A percentile compares a stretch with the other conserved stretches of the same genome.
Evolutionary conservation across 2,797 vertebrate genomes (phyloP).

Genomic region (Nasua narica): DNA sequence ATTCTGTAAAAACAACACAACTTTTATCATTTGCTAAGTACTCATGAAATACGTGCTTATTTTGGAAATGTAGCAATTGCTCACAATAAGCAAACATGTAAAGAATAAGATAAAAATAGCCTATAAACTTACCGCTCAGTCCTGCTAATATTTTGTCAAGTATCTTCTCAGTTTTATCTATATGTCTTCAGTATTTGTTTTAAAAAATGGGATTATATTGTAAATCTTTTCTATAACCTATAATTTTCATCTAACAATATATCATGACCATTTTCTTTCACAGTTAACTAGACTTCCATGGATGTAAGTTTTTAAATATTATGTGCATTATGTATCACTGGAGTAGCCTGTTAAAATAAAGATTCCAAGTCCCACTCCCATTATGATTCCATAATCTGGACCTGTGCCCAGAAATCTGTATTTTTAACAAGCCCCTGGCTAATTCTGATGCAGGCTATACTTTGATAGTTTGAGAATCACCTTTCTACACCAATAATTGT

Average conservation of each 20-base stretch:
- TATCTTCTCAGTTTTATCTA: background rate
- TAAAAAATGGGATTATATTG: background rate
- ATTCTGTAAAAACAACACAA: background rate
- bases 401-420: background rate
- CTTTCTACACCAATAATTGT: background rate
- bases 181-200: background rate
- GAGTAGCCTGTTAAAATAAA: background rate
- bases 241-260: background rate
- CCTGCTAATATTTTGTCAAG: background rate
- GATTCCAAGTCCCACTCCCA: background rate
- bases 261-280: background rate
- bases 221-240: background rate
- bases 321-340: background rate
- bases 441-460: background rate
- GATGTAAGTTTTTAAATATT: background rate
- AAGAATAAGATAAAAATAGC: background rate
- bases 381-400: background rate
- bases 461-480: background rate
- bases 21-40: background rate
- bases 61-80: background rate
- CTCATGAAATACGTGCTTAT: background rate
- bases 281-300: background rate
- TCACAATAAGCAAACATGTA: background rate
- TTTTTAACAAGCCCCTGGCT: background rate
- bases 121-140: background rate